These are phyloP conservation scores for Habrosyne pyritoides DNA, from an alignment of 2,888 invertebrate species.

Conservation along the genomic window DNA sequence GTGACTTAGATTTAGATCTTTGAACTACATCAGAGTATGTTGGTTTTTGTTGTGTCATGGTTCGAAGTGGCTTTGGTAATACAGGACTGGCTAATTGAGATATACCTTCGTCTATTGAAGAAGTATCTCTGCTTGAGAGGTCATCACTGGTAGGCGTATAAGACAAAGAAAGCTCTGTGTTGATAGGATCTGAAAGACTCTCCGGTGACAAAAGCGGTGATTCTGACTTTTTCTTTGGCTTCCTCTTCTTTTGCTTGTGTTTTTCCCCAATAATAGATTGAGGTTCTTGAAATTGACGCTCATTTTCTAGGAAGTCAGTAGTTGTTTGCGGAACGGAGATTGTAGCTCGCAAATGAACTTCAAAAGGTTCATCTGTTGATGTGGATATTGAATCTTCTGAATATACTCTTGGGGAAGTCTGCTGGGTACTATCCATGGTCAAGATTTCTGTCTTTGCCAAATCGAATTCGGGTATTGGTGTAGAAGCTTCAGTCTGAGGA, in stretches of 20 bases:
- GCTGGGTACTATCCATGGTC: constrained; percentile 56
- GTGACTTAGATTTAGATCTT: constrained; percentile 78
- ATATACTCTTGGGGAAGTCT: constrained; percentile 81
- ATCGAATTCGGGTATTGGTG: constrained; percentile 37
- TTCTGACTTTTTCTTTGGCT: constrained; percentile 69
- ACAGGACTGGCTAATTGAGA: constrained; percentile 65
- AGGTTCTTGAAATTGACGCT: constrained; percentile 60
- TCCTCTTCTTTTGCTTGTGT: constrained; percentile 68
- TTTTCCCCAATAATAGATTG: constrained; percentile 61
- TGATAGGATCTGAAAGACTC: constrained; percentile 78
- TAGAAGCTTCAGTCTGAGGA: constrained; percentile 14
- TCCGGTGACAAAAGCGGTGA: constrained; percentile 69
- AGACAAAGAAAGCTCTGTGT: constrained; percentile 75
- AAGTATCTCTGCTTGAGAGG: constrained; percentile 63
- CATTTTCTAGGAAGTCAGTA: constrained; percentile 67
- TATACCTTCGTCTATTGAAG: constrained; percentile 78
- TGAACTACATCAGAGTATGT: constrained; percentile 79
- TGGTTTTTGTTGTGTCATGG: constrained; percentile 50
- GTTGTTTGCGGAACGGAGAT: constrained; percentile 80
- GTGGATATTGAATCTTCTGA: constrained; percentile 79
- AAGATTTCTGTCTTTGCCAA: constrained; percentile 39
- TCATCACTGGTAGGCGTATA: constrained; percentile 76
- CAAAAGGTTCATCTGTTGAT: constrained; percentile 82
- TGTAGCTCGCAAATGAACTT: constrained; percentile 84
- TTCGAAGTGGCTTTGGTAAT: constrained; percentile 35